Base-by-base conservation (phyloP, 2,113 vertebrate genomes). In the Callorhinus ursinus region DNA sequence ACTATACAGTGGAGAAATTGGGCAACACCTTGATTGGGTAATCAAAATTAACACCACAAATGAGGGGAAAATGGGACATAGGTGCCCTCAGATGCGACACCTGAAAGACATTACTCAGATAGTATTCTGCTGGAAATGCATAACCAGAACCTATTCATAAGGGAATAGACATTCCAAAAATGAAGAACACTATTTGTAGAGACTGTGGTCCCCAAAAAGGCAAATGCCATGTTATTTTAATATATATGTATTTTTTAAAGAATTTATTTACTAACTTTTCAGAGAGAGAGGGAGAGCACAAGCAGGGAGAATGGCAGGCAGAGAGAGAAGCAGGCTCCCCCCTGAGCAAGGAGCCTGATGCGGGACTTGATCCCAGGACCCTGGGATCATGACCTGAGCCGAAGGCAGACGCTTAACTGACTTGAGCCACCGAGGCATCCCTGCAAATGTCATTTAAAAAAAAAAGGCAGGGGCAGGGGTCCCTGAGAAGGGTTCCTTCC, bases 21-120 rank as follows among this genome's bases (percentile, higher is more conserved):
- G 24, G 5, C 39, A 71, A 13, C 42, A 31, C 11, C n/a, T 36
- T 63, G 15, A 63, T 0, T n/a, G 15, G 4, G 21, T 53, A 51
- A 81, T 79, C 81, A 69, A 95, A 92, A 63, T 22, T 36, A 84
- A 77, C 7, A 85, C 89, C 57, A 88, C 13, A 93, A 67, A 83
- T 49, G 18, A 88, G 11, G 15, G 1, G 42, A 72, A 61, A 22
- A 63, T 4, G 22, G 22, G 13, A 93, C 4, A 85, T 0, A 77
- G 3, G 36, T 15, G 31, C 49, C 11, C 14, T 49, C 24, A 81
- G 31, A 94, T 39, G 12, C 0, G 3, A 86, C 12, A 53, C 16
- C n/a, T 42, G 39, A 55, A 39, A 49, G 31, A 59, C 9, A n/a
- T n/a, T 33, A 59, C 21, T 91, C 42, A 59, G 1, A 46, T 3